These are phyloP conservation scores for Apolygus lucorum DNA, from an alignment of 1,140 invertebrate genomes.

Conservation along the genomic window DNA sequence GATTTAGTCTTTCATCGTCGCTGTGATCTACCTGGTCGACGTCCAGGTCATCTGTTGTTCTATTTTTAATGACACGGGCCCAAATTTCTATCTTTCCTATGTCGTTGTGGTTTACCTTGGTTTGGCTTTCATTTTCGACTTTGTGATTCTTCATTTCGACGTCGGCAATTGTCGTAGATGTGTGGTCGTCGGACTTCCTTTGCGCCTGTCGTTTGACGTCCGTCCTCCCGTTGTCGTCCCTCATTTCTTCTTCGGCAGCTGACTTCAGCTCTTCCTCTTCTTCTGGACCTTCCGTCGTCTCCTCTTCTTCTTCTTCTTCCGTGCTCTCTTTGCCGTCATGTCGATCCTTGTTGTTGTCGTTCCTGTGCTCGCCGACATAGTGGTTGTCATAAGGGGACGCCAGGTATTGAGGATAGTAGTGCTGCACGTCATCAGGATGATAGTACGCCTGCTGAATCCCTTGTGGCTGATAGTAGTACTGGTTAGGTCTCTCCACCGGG, in stretches of 20 bases:
- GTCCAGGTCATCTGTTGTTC: no score
- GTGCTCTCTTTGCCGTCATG: neutral
- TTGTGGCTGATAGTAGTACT: neutral
- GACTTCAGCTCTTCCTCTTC: neutral
- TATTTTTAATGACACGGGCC: no score
- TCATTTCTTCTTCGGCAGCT: neutral
- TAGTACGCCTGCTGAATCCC: neutral
- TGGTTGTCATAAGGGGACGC: neutral
- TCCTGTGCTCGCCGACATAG: neutral
- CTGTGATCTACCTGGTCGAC: no score
- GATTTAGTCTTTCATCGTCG: no score
- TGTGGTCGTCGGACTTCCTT: neutral
- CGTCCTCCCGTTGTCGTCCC: neutral
- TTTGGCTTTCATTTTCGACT: no score
- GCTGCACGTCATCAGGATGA: neutral
- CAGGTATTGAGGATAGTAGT: neutral
- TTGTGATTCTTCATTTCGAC: no score
- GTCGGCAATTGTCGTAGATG: neutral
- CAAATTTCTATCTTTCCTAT: no score
- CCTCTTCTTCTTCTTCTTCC: neutral
- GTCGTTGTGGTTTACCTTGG: no score
- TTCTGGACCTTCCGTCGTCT: neutral
- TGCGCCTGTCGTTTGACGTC: neutral
- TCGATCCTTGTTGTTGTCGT: neutral
- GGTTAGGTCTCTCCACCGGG: constrained; percentile 2